phyloP scores from a whole-genome alignment of 2,113 vertebrate species.

The Onychorhynchus coronatus region DNA sequence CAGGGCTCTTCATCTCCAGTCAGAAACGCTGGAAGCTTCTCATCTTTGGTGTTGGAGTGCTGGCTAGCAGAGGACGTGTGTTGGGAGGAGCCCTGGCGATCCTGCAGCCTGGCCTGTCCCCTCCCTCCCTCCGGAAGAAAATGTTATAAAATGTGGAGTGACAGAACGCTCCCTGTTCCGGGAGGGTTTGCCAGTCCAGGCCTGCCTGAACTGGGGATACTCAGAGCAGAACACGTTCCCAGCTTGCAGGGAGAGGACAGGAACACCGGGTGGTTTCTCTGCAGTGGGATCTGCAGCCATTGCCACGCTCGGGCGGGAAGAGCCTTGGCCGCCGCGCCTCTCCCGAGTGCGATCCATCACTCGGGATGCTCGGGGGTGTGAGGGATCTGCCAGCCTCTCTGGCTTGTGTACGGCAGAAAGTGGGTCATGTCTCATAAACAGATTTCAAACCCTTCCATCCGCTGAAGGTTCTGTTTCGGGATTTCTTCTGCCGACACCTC shows the following conservation, averaged over 20 bases:
- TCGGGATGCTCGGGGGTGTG: background rate
- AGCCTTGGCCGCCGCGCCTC: background rate
- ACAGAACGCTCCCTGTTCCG: background rate
- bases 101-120: background rate
- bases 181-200: background rate
- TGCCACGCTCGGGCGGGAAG: background rate
- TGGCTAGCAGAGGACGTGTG: background rate
- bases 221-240: background rate
- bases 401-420: background rate
- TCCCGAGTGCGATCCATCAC: fast-evolving
- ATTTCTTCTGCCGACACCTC: background rate
- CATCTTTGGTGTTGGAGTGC: background rate
- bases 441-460: background rate
- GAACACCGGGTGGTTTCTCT: background rate
- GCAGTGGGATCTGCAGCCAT: background rate
- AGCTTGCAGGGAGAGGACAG: fast-evolving
- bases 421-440: constrained; percentile 21
- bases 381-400: constrained; percentile 1
- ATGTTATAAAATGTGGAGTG: background rate
- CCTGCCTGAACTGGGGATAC: background rate
- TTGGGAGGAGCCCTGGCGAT: fast-evolving
- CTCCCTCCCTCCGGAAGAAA: background rate
- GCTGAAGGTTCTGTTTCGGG: background rate
- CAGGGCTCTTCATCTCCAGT: background rate
- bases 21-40: background rate